Evolutionary conservation across 2,113 vertebrate genomes (phyloP).

Genomic region (Sceloporus undulatus): DNA sequence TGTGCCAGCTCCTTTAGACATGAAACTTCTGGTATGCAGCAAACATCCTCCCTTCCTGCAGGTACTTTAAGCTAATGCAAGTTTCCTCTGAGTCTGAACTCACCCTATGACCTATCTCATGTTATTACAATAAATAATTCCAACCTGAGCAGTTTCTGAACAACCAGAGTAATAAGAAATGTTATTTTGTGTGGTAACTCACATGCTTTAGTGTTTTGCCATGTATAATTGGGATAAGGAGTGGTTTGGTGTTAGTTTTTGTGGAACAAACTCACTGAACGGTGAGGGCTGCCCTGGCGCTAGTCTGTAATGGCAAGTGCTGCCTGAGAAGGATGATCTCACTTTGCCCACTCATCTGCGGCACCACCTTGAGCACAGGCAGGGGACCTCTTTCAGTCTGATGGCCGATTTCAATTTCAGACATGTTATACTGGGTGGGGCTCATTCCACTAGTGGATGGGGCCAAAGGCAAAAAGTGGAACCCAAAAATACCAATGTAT

Average conservation of each 20-base stretch:
- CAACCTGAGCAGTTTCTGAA: slow-evolving; percentile 2
- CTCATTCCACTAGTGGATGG: no score
- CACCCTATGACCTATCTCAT: slow-evolving; percentile 7
- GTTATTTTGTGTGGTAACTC: slow-evolving; percentile 8
- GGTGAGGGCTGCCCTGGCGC: background rate
- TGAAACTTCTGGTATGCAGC: background rate
- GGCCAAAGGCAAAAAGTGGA: no score
- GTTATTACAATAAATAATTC: slow-evolving; percentile 14
- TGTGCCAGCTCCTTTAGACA: background rate
- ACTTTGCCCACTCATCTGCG: background rate
- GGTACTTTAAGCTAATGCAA: slow-evolving; percentile 26
- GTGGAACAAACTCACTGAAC: background rate
- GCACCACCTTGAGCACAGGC: background rate
- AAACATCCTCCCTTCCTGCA: slow-evolving; percentile 25
- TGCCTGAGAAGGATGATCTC: background rate
- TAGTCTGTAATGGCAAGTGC: background rate
- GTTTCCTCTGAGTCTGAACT: slow-evolving; percentile 9
- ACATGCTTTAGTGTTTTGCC: slow-evolving; percentile 1
- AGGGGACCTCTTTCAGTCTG: no score
- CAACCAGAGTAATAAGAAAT: slow-evolving; percentile 8
- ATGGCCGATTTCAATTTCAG: no score
- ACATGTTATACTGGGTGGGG: no score
- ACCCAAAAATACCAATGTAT: no score
- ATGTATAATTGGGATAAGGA: background rate
- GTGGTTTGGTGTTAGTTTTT: background rate